phyloP scores from a whole-genome alignment of 2,888 invertebrate genomes.

The Drosophila recens region DNA sequence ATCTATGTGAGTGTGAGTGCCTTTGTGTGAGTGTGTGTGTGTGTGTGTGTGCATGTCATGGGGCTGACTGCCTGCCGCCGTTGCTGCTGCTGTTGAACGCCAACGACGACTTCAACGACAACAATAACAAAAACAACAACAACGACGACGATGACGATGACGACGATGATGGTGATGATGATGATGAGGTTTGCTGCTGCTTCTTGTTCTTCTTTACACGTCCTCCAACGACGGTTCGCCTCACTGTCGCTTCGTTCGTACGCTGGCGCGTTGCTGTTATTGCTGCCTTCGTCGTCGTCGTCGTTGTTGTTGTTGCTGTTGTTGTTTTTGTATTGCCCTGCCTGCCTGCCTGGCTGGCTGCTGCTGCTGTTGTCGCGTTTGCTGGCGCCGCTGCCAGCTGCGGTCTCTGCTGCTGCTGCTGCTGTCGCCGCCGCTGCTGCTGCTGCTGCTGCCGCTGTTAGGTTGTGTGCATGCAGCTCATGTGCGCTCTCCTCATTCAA shows the following conservation, averaged over 20 bases:
- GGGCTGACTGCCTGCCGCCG: conserved; percentile 58
- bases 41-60: conserved; percentile 53
- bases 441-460: conserved; percentile 53
- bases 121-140: conserved; percentile 11
- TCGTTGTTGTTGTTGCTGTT: conserved; percentile 12
- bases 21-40: conserved; percentile 22
- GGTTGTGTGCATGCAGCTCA: conserved; percentile 81
- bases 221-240: conserved; percentile 73
- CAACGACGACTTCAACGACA: conserved; percentile 45
- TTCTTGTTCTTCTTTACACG: conserved; percentile 79
- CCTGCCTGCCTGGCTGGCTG: conserved; percentile 55
- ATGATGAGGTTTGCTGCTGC: conserved; percentile 66
- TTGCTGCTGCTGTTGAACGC: conserved; percentile 56
- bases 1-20: conserved; percentile 29
- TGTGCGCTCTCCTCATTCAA: conserved; percentile 84
- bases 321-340: conserved; percentile 50
- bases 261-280: conserved; percentile 60
- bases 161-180: conserved; percentile 31
- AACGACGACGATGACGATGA: conserved; percentile 11
- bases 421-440: conserved; percentile 48
- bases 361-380: conserved; percentile 58
- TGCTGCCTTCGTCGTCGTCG: conserved; percentile 8
- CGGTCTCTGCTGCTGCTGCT: conserved; percentile 54
- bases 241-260: conserved; percentile 63
- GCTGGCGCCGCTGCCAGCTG: conserved; percentile 62